These are phyloP conservation scores for Tetrax tetrax DNA, from an alignment of 2,113 vertebrate genomes.

Conservation along the genomic window DNA sequence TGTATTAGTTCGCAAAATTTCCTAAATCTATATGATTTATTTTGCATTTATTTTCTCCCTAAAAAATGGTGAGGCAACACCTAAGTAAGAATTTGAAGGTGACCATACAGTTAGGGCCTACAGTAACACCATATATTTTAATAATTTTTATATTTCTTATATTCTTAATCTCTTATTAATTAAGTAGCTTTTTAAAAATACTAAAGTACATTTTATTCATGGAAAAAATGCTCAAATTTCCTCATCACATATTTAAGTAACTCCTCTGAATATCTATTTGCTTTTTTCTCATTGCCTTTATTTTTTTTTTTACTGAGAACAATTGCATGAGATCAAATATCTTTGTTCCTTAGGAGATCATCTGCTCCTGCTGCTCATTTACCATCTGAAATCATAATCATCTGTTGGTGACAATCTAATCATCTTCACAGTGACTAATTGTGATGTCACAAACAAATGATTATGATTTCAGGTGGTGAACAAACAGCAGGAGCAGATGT, in stretches of 20 bases:
- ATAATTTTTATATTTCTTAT: not conserved
- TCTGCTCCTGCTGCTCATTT: slow-evolving; percentile 69
- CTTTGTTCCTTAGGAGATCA: slow-evolving; percentile 64
- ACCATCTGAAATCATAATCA: slow-evolving; percentile 72
- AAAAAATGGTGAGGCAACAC: not conserved
- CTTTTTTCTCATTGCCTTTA: not conserved
- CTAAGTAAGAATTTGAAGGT: not conserved
- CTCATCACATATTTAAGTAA: not conserved
- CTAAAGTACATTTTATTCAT: not conserved
- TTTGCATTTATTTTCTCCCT: not conserved
- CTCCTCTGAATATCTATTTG: not conserved
- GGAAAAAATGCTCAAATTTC: not conserved
- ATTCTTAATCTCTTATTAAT: not conserved
- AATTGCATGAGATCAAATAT: slow-evolving; percentile 48
- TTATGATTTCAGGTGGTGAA: slow-evolving; percentile 76
- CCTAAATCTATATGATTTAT: not conserved
- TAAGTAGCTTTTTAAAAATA: not conserved
- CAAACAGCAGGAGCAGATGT: slow-evolving; percentile 74
- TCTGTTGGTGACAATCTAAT: slow-evolving; percentile 68
- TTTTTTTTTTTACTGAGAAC: not conserved
- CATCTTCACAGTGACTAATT: slow-evolving; percentile 66
- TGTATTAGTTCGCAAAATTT: not conserved
- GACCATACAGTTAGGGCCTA: not conserved
- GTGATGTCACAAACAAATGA: slow-evolving; percentile 67
- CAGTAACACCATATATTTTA: not conserved